Base-by-base conservation (phyloP, 2,888 invertebrate genomes). In the Drepana falcataria region DNA sequence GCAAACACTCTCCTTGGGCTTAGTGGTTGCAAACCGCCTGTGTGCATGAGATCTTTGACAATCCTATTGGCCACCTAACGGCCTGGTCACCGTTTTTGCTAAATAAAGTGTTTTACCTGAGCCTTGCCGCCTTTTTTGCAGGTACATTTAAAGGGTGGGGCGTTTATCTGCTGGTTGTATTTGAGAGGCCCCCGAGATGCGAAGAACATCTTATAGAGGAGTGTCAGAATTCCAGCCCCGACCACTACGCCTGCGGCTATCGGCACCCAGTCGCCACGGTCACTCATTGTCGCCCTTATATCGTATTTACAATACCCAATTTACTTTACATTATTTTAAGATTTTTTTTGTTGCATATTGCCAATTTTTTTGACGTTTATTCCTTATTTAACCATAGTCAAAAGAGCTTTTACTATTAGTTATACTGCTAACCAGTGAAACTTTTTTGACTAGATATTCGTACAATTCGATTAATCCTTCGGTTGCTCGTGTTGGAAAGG, bases 81-180 rank as follows among this genome's bases (percentile, higher is more conserved):
- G 21, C 21, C 21, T 21, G 21, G 21, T 21, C 21, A 21, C 21
- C 21, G 21, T 21, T 21, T 37, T 3, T 37, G 4, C 37, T 37
- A 37, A 37, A 37, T 37, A 37, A 37, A 4, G 5, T 21, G 21
- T 21, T 37, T 37, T 37, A 48, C 48, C 21, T 48, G 48, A 33
- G 48, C 48, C 33, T 2, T 55, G 52, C 56, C 66, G 1, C 58
- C 61, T 35, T 63, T 66, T 48, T 53, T 57, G 54, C 85, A 85
- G 2, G 62, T 69, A 59, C 85, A 85, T n/a, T 53, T 51, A 51
- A 56, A 76, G 0, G 65, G 70, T 2, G 65, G 70, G 2, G 65
- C 61, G 33, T 63, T 69, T 2, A 65, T 40, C 40, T 49, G 49
- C 34, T 49, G 40, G 40, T 49, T 49, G 40, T 49, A 49, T 4